phyloP scores from a whole-genome alignment of 2,888 invertebrate genomes.

The Quadroppia sp. region DNA sequence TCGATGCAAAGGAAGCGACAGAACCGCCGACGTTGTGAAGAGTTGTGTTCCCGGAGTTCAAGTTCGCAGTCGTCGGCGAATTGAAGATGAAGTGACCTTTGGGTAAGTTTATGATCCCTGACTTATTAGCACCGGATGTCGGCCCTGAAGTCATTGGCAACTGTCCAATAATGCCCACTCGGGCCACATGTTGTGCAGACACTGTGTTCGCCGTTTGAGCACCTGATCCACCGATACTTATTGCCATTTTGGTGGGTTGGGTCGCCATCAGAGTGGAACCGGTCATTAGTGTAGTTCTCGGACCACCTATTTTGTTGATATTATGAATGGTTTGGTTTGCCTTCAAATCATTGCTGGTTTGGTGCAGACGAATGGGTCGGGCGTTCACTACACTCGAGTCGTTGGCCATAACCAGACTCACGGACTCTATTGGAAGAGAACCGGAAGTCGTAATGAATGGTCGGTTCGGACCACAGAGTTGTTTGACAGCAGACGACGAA shows the following conservation, averaged over 20 bases:
- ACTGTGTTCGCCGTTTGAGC: not conserved
- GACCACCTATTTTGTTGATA: slow-evolving; percentile 39
- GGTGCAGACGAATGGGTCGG: slow-evolving; percentile 25
- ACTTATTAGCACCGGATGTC: slow-evolving; percentile 16
- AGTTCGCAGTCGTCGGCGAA: not conserved
- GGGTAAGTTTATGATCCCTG: slow-evolving; percentile 31
- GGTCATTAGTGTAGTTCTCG: slow-evolving; percentile 32
- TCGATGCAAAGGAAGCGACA: slow-evolving; percentile 17
- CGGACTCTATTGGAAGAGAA: slow-evolving; percentile 35
- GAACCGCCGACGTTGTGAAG: slow-evolving; percentile 18
- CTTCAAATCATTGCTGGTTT: slow-evolving; percentile 33
- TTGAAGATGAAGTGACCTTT: slow-evolving; percentile 39
- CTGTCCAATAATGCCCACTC: slow-evolving; percentile 38
- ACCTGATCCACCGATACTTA: slow-evolving; percentile 37
- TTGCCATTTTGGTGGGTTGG: slow-evolving; percentile 40
- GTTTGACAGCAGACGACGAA: slow-evolving; percentile 35
- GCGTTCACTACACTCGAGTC: slow-evolving; percentile 23
- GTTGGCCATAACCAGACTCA: slow-evolving; percentile 38
- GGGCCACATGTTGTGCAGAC: slow-evolving; percentile 25
- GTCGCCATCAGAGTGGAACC: slow-evolving; percentile 27
- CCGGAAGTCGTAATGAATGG: slow-evolving; percentile 29
- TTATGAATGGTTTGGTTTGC: slow-evolving; percentile 29
- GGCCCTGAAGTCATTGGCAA: slow-evolving; percentile 18
- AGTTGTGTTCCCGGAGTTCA: slow-evolving; percentile 14
- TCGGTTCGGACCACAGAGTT: slow-evolving; percentile 34